Percentiles rank a stretch among this genome's conserved stretches.
Evolutionary conservation across 1,140 invertebrate genomes (phyloP).

Genomic region (Teleogryllus occipitalis): DNA sequence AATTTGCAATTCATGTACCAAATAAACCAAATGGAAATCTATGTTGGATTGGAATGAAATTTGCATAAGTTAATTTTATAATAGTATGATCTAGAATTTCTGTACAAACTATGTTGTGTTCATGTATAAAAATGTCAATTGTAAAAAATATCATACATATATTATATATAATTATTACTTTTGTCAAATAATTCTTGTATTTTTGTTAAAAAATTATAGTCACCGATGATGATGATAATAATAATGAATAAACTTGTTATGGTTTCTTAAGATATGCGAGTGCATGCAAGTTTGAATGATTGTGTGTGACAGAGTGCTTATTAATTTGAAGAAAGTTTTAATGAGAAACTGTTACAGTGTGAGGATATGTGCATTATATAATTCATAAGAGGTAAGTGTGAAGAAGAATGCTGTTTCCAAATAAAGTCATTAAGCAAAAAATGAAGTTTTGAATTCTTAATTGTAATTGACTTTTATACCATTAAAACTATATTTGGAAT

Average conservation of each 20-base stretch:
- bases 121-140: conserved; percentile 6
- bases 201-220: conserved; percentile 2
- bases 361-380: no score
- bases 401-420: no score
- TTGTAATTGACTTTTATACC: no score
- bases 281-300: no score
- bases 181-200: conserved; percentile 6
- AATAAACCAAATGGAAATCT: background rate
- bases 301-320: no score
- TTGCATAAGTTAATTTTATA: background rate
- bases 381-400: no score
- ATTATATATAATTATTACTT: background rate
- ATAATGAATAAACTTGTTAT: background rate
- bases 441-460: no score
- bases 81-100: background rate
- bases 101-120: conserved; percentile 1
- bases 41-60: background rate
- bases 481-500: no score
- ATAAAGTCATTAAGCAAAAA: no score
- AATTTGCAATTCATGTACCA: background rate
- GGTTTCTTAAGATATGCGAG: no score
- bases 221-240: background rate
- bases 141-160: background rate
- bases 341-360: no score
- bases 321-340: no score